Evolutionary conservation across 1,140 invertebrate genomes (phyloP).

Genomic region (Ectropis grisescens): DNA sequence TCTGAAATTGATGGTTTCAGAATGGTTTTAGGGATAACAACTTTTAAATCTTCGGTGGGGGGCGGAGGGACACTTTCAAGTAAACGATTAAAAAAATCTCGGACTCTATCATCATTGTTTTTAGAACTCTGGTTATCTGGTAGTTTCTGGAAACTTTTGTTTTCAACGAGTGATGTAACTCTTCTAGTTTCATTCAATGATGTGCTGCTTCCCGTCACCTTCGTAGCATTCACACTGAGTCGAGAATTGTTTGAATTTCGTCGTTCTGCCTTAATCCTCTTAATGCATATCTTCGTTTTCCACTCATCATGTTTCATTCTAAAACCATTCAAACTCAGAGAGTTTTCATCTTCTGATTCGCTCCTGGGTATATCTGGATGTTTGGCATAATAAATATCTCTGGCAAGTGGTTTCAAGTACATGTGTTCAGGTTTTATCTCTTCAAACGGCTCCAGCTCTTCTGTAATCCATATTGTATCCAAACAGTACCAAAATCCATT

Average conservation of each 20-base stretch:
- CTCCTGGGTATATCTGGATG: slow-evolving; percentile 56
- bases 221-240: slow-evolving; percentile 17
- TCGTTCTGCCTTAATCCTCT: slow-evolving; percentile 25
- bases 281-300: slow-evolving; percentile 44
- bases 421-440: slow-evolving; percentile 46
- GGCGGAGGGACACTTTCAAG: slow-evolving; percentile 43
- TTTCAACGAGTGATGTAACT: slow-evolving; percentile 16
- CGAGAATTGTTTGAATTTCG: slow-evolving; percentile 26
- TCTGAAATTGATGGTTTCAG: slow-evolving; percentile 12
- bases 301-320: slow-evolving; percentile 44
- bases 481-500: slow-evolving; percentile 56
- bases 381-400: slow-evolving; percentile 50
- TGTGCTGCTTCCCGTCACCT: slow-evolving; percentile 15
- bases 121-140: too few species aligned
- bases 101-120: slow-evolving; percentile 31
- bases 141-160: slow-evolving; percentile 1
- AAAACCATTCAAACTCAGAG: slow-evolving; percentile 42
- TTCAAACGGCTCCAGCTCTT: slow-evolving; percentile 58
- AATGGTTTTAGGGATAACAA: neutral
- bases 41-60: slow-evolving; percentile 14
- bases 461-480: slow-evolving; percentile 45
- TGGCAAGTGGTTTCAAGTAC: slow-evolving; percentile 42
- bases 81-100: slow-evolving; percentile 35
- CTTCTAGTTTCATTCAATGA: slow-evolving; percentile 18
- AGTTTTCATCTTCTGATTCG: slow-evolving; percentile 55